Conservation (phyloP, 2,113 vertebrate species). For the Mellivora capensis region DNA sequence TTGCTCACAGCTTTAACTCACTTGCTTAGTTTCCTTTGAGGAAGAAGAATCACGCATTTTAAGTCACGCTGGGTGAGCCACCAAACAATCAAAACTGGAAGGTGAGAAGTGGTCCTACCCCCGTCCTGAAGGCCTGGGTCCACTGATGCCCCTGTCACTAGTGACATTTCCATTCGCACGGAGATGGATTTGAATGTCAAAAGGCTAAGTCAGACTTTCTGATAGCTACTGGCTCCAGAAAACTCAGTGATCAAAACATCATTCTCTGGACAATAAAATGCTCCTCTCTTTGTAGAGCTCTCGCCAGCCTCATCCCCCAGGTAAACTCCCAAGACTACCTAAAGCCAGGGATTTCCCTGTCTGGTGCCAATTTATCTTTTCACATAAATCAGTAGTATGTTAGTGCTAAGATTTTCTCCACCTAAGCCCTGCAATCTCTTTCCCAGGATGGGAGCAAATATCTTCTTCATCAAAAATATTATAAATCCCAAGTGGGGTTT, state of each 20-base stretch:
- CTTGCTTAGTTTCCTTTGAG: not conserved
- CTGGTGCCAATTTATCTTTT: constrained; percentile 64
- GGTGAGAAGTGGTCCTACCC: not conserved
- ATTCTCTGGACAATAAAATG: constrained; percentile 18
- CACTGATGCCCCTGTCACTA: not conserved
- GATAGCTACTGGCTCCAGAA: constrained; percentile 25
- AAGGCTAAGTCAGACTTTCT: constrained; percentile 27
- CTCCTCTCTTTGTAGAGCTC: constrained; percentile 1
- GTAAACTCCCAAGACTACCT: constrained; percentile 25
- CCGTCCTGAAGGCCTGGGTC: not conserved
- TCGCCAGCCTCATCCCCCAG: constrained; percentile 1
- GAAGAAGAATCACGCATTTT: not conserved
- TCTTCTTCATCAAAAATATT: constrained; percentile 11
- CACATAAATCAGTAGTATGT: constrained; percentile 50
- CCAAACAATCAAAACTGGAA: not conserved
- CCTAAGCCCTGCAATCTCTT: constrained; percentile 49
- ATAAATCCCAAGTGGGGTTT: not conserved
- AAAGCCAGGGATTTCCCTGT: constrained; percentile 63
- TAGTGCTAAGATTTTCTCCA: constrained; percentile 6
- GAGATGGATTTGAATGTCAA: constrained; percentile 17
- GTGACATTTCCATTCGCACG: not conserved
- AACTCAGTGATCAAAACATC: not conserved
- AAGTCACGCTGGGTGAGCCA: not conserved
- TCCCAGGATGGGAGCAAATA: not conserved
- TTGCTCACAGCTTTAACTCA: not conserved